Percentiles rank a stretch among this genome's conserved stretches.
phyloP scores from a whole-genome alignment of 2,888 invertebrate genomes.

The Trachelus iudaicus region DNA sequence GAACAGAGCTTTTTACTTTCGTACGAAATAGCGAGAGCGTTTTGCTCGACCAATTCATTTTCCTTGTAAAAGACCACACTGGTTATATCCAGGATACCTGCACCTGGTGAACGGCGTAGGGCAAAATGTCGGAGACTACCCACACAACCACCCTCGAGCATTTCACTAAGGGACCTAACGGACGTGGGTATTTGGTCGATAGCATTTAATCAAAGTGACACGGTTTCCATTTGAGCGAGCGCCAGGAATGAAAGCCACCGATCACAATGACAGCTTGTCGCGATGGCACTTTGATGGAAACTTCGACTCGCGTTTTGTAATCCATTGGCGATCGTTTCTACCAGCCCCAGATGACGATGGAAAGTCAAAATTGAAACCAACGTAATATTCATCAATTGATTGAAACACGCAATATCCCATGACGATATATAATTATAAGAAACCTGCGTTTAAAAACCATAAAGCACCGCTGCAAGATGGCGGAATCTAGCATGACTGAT shows the following conservation, averaged over 20 bases:
- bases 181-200: slow-evolving; percentile 4
- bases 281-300: slow-evolving; percentile 2
- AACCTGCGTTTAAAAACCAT: not conserved
- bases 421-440: not conserved
- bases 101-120: not conserved
- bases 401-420: not conserved
- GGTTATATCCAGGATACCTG: not conserved
- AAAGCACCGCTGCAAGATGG: not conserved
- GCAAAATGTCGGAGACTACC: not conserved
- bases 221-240: not conserved
- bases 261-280: slow-evolving; percentile 1
- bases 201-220: slow-evolving; percentile 5
- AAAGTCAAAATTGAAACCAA: not conserved
- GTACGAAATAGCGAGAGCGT: not conserved
- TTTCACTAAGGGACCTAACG: not conserved
- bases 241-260: not conserved
- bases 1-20: not conserved
- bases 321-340: not conserved
- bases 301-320: not conserved
- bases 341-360: not conserved
- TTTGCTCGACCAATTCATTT: not conserved
- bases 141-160: not conserved
- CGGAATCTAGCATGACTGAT: not conserved
- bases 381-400: not conserved
- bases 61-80: not conserved